These are phyloP conservation scores for Cerastis rubricosa DNA, from an alignment of 2,888 invertebrate genomes.

Conservation along the genomic window DNA sequence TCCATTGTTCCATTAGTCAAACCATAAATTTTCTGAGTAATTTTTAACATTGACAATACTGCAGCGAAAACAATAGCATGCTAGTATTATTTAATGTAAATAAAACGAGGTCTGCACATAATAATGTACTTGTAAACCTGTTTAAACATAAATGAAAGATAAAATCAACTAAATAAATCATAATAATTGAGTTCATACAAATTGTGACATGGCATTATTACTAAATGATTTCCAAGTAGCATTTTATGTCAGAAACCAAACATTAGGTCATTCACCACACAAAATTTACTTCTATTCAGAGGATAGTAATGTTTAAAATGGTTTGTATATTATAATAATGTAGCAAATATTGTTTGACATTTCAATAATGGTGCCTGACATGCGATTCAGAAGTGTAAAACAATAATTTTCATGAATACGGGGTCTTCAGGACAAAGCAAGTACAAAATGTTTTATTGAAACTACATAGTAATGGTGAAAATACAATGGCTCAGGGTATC, in stretches of 20 bases:
- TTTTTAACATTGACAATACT: not conserved
- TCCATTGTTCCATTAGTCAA: not conserved
- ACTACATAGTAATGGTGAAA: conserved; percentile 10
- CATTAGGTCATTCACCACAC: not conserved
- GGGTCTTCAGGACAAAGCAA: conserved; percentile 37
- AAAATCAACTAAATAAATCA: conserved; percentile 38
- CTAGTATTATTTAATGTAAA: conserved; percentile 1
- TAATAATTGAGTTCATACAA: conserved; percentile 44
- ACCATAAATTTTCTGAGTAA: not conserved
- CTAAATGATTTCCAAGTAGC: conserved; percentile 44
- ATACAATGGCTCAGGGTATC: conserved; percentile 14
- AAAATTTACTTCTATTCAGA: conserved; percentile 25
- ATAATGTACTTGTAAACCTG: not conserved
- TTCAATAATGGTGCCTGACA: conserved; percentile 56
- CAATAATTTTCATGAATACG: conserved; percentile 60
- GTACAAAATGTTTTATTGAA: conserved; percentile 41
- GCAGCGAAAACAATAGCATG: conserved; percentile 3
- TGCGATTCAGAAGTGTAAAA: conserved; percentile 55
- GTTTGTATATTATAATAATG: conserved; percentile 1
- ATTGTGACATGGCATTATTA: conserved; percentile 35
- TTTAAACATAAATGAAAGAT: conserved; percentile 37
- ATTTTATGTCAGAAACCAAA: conserved; percentile 14
- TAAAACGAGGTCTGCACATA: not conserved
- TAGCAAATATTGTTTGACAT: conserved; percentile 27
- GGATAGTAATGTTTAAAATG: not conserved